Conservation (phyloP, 2,888 invertebrate species). For the Oligia strigilis region DNA sequence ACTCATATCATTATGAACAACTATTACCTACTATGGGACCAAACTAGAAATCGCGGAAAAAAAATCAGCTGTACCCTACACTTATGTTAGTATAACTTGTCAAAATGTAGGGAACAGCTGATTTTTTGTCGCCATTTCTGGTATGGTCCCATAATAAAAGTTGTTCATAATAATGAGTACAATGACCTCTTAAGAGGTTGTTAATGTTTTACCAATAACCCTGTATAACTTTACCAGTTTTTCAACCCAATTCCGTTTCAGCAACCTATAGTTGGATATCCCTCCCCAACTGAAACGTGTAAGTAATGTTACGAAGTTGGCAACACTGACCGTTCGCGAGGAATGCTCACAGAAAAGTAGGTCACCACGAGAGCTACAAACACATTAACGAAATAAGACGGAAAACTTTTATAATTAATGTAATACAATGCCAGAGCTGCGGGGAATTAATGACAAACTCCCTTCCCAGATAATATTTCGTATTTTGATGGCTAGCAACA, state of each 20-base stretch:
- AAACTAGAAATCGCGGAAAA: too few species aligned
- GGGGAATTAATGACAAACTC: constrained; percentile 70
- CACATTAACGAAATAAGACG: constrained; percentile 80
- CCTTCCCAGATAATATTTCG: constrained; percentile 60
- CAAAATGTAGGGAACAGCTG: too few species aligned
- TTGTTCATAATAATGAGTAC: too few species aligned
- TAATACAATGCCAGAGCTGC: constrained; percentile 73
- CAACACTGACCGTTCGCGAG: constrained; percentile 71
- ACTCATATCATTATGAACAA: too few species aligned
- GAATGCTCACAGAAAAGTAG: constrained; percentile 73
- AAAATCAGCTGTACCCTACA: too few species aligned
- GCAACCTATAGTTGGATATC: constrained; percentile 45
- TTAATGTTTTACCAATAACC: too few species aligned
- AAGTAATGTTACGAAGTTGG: constrained; percentile 69
- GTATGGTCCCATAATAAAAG: too few species aligned
- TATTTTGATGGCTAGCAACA: constrained; percentile 59
- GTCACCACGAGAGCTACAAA: constrained; percentile 75
- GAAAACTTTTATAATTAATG: constrained; percentile 81
- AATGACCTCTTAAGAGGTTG: too few species aligned
- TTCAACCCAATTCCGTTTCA: constrained; percentile 35
- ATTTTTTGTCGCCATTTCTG: too few species aligned
- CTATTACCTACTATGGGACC: too few species aligned
- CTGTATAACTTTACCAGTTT: constrained; percentile 38
- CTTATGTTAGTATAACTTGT: too few species aligned
- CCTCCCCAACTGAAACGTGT: constrained; percentile 56